Evolutionary conservation across 2,797 vertebrate species (phyloP), one percentile per base, ranked within the genome.

Genomic region (Takifugu ocellatus): DNA sequence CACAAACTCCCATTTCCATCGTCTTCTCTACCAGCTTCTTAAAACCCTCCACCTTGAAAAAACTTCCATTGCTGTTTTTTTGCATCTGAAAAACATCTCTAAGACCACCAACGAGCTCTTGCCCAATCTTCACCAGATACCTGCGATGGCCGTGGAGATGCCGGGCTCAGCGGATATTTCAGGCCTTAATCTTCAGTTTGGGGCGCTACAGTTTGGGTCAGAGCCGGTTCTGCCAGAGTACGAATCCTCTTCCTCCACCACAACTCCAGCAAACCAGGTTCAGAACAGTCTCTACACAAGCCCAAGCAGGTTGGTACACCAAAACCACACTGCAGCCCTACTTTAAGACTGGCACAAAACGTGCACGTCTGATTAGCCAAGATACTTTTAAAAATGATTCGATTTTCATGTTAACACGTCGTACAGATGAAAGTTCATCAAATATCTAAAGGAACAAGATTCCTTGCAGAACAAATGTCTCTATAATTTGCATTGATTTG

Each of bases 161-260:
- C 97, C 97, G 3, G 96, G 95, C 61, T 95, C 96, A 0, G 87
- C 96, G 0, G 96, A 99, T 84, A 95, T 98, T 75, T 92, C 95
- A 21, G 96, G 96, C 73, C 91, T 99, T 55, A 97, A 98, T 79
- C 91, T 99, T 84, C 97, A 98, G 89, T 99, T 99, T 21, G 97
- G 97, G 67, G 96, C 96, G 0, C 87, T 99, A 72, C 96, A 98
- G 77, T 99, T 99, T 66, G 97, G 96, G 16, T 98, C 96, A 0
- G 97, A 98, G 87, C 96, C 96, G 10, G 94, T 94, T 68, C 90
- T 98, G 9, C 86, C 92, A 0, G 97, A 98, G 61, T 98, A 98
- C 0, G 96, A 98, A 53, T 74, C 93, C 0, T 75, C 91, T 12
- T 88, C 95, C 12, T 79, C 90, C 68, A 86, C 88, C 36, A 63